These are phyloP conservation scores for Prosopocoilus inquinatus DNA, from an alignment of 2,888 invertebrate genomes.

Conservation along the genomic window DNA sequence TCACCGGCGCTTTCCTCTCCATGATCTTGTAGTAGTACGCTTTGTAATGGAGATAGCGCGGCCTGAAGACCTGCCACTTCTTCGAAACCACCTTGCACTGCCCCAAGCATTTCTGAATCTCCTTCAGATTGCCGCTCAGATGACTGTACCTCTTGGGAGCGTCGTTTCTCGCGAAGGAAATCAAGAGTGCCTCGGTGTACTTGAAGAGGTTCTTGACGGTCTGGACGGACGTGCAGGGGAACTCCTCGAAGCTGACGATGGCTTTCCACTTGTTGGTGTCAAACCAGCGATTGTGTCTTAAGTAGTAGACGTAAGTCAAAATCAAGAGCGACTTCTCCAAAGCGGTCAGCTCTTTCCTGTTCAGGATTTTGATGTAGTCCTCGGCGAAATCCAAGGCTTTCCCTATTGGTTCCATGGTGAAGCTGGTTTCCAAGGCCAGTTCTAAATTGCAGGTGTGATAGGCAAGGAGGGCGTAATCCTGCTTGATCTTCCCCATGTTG, in stretches of 20 bases:
- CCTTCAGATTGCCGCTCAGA: slow-evolving; percentile 17
- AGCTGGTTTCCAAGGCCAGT: slow-evolving; percentile 58
- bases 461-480: slow-evolving; percentile 47
- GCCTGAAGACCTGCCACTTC: slow-evolving; percentile 30
- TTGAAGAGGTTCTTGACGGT: slow-evolving; percentile 27
- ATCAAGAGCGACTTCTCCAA: slow-evolving; percentile 28
- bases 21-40: slow-evolving; percentile 30
- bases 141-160: slow-evolving; percentile 18
- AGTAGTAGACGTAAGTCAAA: slow-evolving; percentile 24
- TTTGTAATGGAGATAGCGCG: slow-evolving; percentile 29
- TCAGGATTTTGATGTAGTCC: slow-evolving; percentile 27
- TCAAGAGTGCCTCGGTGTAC: slow-evolving; percentile 28
- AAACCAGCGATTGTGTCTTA: slow-evolving; percentile 22
- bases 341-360: slow-evolving; percentile 11
- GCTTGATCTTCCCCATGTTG: slow-evolving; percentile 35
- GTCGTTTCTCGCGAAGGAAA: slow-evolving; percentile 23
- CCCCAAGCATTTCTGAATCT: slow-evolving; percentile 18
- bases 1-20: slow-evolving; percentile 8
- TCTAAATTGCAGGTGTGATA: slow-evolving; percentile 61
- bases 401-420: slow-evolving; percentile 53
- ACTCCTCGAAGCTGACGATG: slow-evolving; percentile 14
- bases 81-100: slow-evolving; percentile 20
- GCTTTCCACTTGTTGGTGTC: slow-evolving; percentile 28
- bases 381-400: slow-evolving; percentile 52
- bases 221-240: slow-evolving; percentile 12